phyloP scores from a whole-genome alignment of 2,113 vertebrate genomes.

The Stigmatopora nigra region DNA sequence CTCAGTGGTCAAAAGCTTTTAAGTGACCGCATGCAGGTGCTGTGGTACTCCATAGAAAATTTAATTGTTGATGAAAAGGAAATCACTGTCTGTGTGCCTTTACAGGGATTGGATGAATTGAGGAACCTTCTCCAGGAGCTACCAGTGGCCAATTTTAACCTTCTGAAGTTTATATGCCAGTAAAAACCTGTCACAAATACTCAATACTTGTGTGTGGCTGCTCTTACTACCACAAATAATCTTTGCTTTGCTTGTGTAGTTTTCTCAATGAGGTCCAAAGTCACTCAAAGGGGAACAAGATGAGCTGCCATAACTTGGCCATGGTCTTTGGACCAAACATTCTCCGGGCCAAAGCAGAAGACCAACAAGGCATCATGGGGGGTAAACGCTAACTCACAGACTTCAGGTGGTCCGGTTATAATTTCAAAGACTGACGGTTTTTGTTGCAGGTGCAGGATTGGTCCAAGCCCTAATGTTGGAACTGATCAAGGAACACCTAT shows the following conservation, averaged over 20 bases:
- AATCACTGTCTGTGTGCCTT: background rate
- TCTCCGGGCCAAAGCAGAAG: constrained; percentile 73
- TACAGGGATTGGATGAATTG: constrained; percentile 63
- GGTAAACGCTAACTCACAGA: constrained; percentile 34
- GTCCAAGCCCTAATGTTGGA: constrained; percentile 60
- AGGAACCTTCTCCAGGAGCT: constrained; percentile 65
- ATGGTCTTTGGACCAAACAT: constrained; percentile 77
- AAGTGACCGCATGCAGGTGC: constrained; percentile 55
- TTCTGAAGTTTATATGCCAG: constrained; percentile 73
- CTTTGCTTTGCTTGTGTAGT: constrained; percentile 34
- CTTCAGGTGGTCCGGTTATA: background rate
- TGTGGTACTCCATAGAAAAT: background rate
- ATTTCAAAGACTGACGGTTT: background rate
- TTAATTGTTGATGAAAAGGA: background rate
- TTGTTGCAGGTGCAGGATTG: constrained; percentile 55
- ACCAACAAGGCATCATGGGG: constrained; percentile 72
- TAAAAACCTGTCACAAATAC: constrained; percentile 29
- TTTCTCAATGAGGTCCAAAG: constrained; percentile 74
- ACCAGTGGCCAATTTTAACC: constrained; percentile 71
- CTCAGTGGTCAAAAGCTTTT: constrained; percentile 58
- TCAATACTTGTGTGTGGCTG: background rate
- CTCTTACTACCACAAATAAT: background rate
- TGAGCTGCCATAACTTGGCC: constrained; percentile 72
- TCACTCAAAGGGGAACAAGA: constrained; percentile 69
- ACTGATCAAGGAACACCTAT: constrained; percentile 52